Evolutionary conservation across 2,113 vertebrate genomes (phyloP).

Genomic region (Lagopus muta): DNA sequence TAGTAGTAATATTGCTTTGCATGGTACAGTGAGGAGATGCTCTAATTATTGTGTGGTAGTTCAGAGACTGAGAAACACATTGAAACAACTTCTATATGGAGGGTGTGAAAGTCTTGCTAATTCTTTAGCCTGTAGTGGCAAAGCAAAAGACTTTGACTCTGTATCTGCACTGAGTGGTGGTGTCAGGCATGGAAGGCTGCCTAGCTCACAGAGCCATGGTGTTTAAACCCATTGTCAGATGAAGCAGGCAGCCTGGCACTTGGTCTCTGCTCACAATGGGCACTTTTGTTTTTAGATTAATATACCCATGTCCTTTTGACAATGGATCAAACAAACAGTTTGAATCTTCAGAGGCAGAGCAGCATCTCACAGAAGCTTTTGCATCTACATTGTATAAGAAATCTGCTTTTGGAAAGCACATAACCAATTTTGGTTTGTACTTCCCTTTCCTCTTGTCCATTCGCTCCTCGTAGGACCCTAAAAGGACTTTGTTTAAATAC

Average conservation of each 20-base stretch:
- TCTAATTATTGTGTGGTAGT: not conserved
- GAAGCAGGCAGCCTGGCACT: constrained; percentile 63
- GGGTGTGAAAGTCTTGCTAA: not conserved
- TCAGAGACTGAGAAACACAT: not conserved
- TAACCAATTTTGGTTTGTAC: not conserved
- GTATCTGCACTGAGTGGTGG: constrained; percentile 7
- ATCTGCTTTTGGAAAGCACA: not conserved
- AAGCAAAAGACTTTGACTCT: not conserved
- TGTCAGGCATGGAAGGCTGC: constrained; percentile 42
- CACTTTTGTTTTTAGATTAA: constrained; percentile 48
- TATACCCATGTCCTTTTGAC: constrained; percentile 28
- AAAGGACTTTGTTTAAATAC: not conserved
- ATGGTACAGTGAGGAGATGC: not conserved
- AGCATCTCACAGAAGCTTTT: constrained; percentile 19
- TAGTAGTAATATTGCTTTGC: not conserved
- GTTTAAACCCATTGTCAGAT: constrained; percentile 59
- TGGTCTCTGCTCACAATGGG: constrained; percentile 44
- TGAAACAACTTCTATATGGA: not conserved
- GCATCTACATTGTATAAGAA: not conserved
- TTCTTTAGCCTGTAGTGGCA: not conserved
- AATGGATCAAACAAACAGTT: constrained; percentile 58
- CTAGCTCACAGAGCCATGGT: not conserved
- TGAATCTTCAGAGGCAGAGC: constrained; percentile 31
- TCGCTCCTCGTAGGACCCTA: not conserved
- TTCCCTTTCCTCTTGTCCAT: not conserved